phyloP scores from a whole-genome alignment of 2,797 vertebrate species.

The Eospalax fontanierii region DNA sequence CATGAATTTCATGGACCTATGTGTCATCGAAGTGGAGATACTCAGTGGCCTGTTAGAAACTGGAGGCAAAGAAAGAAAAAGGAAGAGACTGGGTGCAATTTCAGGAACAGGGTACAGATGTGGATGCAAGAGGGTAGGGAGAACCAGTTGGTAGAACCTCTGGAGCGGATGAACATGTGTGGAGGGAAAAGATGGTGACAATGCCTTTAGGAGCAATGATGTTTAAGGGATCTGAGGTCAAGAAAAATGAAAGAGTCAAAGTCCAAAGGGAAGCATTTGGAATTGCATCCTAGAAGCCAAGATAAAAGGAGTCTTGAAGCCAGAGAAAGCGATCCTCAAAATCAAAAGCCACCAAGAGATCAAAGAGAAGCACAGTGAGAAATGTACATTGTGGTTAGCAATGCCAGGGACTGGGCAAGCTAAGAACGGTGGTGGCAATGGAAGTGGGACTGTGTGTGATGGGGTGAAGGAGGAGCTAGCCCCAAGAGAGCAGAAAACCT shows the following conservation, averaged over 20 bases:
- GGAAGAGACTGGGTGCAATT: too few relatives aligned
- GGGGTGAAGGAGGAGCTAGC: too few relatives aligned
- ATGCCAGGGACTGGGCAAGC: not conserved
- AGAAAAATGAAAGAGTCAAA: not conserved
- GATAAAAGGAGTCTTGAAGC: not conserved
- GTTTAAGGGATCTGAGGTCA: not conserved
- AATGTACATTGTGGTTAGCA: not conserved
- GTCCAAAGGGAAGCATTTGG: not conserved
- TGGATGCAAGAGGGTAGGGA: fast-evolving
- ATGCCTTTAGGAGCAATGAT: not conserved
- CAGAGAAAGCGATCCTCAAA: not conserved
- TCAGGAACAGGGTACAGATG: not conserved
- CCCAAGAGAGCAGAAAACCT: too few relatives aligned
- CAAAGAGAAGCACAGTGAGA: not conserved
- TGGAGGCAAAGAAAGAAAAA: not conserved
- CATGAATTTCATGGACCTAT: not conserved
- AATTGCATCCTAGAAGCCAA: slow-evolving; percentile 4
- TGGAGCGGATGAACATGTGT: not conserved
- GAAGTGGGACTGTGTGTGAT: too few relatives aligned
- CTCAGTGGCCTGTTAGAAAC: not conserved
- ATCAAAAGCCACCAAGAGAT: not conserved
- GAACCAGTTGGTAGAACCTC: not conserved
- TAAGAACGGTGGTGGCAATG: not conserved
- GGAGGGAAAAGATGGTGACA: not conserved
- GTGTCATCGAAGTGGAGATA: not conserved